Evolutionary conservation across 2,797 vertebrate species (phyloP), one percentile per base, ranked within the genome.

Genomic region (Brachyalestes nurse): DNA sequence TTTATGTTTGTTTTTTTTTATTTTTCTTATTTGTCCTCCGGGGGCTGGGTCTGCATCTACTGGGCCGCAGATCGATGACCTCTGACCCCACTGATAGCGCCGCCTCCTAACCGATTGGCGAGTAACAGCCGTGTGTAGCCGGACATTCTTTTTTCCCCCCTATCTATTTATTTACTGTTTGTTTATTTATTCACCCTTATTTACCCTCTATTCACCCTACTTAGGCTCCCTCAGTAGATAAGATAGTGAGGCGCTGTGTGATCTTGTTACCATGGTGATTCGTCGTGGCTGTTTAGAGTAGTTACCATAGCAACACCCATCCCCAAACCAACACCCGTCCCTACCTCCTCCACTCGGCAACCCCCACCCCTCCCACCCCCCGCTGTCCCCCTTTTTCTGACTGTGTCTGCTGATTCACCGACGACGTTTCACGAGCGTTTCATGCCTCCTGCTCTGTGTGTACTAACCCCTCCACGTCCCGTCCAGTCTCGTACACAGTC

Each of bases 341-440:
- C 53, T 5, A 9, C 6, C 21, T 13, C 60, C 75, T 47, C 49
- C 60, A 58, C 69, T 77, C 73, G 3, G 21, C 42, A 42, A n/a
- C n/a, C 40, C 40, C 40, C 40, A 42, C 40, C 40, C 40, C 40
- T n/a, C n/a, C n/a, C n/a, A 53, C 64, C 38, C 72, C 58, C 6
- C 23, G 21, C n/a, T 16, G 14, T 82, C 86, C 87, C 81, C 53
- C 34, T 34, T 34, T 34, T 57, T n/a, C 65, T 62, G 55, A 57
- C 71, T 75, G 77, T 69, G 66, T 25, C 40, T 71, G 66, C 10
- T 21, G 80, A 71, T 78, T 83, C 70, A 66, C 73, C 80, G 53
- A 71, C 64, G 38, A 89, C 92, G 88, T 84, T 93, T 95, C 95
- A 93, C 92, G 92, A 92, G 91, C 91, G 90, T 94, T 95, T 96